A percentile compares a stretch with the other conserved stretches of the same genome.
Conservation (phyloP, 2,888 invertebrate genomes). For the Heliconius aoede region DNA sequence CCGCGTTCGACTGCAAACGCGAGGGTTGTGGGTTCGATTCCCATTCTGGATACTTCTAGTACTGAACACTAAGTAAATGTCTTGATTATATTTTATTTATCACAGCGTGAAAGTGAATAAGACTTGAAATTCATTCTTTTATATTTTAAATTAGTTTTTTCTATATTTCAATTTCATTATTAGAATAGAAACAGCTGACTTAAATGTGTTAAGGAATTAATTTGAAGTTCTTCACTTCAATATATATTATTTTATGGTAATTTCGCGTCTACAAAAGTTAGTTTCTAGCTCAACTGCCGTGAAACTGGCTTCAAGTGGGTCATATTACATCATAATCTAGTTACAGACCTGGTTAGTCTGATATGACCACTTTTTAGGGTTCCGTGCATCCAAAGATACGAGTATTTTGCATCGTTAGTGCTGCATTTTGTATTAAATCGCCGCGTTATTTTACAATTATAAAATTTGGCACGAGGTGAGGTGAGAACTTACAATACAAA, state of each 20-base stretch:
- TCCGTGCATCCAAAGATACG: no score
- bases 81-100: no score
- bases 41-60: neutral
- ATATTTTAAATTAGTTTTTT: no score
- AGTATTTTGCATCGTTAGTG: no score
- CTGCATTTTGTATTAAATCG: no score
- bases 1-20: neutral
- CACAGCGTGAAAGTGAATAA: no score
- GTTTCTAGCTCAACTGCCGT: conserved; percentile 1
- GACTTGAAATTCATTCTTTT: no score
- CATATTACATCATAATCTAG: conserved; percentile 15
- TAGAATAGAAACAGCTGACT: neutral
- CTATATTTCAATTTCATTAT: neutral
- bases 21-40: neutral
- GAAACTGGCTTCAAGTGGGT: conserved; percentile 21
- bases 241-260: neutral
- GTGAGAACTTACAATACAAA: no score
- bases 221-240: neutral
- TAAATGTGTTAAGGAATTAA: neutral
- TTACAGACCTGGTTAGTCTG: no score
- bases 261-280: neutral
- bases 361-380: neutral
- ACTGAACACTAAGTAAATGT: no score
- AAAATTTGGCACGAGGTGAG: no score
- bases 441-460: no score